A percentile compares a stretch with the other conserved stretches of the same genome.
Conservation (phyloP, 2,113 vertebrate genomes). For the Argyrosomus japonicus region DNA sequence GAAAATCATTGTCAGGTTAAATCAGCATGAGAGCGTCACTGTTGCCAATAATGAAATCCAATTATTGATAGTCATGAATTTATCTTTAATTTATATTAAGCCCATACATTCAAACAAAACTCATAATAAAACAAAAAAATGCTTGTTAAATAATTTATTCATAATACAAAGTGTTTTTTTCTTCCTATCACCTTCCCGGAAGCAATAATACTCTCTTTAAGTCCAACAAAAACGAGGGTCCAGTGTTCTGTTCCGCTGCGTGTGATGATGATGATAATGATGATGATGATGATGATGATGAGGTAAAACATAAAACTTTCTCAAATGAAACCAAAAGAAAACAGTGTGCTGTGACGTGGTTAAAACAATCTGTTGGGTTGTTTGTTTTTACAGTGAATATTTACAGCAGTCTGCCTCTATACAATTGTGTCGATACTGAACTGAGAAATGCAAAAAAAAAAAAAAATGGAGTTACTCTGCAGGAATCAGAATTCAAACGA, state of each 20-base stretch:
- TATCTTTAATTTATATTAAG: conserved; percentile 70
- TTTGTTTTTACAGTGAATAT: conserved; percentile 85
- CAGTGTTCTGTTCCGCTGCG: conserved; percentile 62
- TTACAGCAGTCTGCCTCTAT: conserved; percentile 87
- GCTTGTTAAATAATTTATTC: conserved; percentile 98
- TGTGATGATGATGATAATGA: neutral
- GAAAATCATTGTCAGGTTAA: neutral
- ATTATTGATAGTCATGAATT: conserved; percentile 51
- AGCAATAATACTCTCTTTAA: conserved; percentile 84
- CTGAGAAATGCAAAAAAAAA: conserved; percentile 60
- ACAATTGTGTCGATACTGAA: conserved; percentile 81
- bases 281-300: conserved; percentile 46
- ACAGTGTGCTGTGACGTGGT: conserved; percentile 26
- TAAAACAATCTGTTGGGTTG: conserved; percentile 65
- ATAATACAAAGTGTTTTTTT: conserved; percentile 90
- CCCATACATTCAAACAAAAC: conserved; percentile 71
- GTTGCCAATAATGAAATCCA: conserved; percentile 57
- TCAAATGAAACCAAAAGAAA: conserved; percentile 48
- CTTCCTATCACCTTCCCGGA: conserved; percentile 81
- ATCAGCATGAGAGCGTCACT: neutral
- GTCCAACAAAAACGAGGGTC: conserved; percentile 72
- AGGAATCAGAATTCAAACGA: conserved; percentile 17
- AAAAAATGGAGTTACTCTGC: conserved; percentile 69
- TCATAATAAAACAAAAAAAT: conserved; percentile 71
- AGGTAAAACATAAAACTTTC: conserved; percentile 68